Percentiles rank a stretch among this genome's conserved stretches.
phyloP scores from a whole-genome alignment of 2,888 invertebrate species.

The Hetaerina titia region DNA sequence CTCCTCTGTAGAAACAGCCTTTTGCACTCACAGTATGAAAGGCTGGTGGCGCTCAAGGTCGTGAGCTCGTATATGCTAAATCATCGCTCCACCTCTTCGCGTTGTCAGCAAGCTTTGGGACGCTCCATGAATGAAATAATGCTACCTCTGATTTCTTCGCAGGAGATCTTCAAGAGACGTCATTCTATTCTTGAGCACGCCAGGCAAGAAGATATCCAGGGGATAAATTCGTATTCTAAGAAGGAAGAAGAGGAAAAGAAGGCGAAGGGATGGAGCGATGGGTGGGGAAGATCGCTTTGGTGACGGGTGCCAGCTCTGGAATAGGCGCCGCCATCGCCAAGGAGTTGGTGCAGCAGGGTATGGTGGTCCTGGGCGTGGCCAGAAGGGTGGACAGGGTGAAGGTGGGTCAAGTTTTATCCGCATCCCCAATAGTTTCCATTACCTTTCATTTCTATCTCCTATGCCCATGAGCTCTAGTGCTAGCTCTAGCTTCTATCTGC shows the following conservation, averaged over 20 bases:
- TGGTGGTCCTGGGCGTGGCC: conserved; percentile 57
- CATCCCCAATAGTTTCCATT: too few relatives aligned
- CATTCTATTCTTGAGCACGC: background rate
- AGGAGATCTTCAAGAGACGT: background rate
- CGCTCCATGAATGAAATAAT: background rate
- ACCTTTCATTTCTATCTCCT: too few relatives aligned
- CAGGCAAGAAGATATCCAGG: background rate
- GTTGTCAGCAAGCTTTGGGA: background rate
- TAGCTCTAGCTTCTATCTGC: too few relatives aligned
- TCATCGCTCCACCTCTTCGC: background rate
- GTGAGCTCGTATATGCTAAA: background rate
- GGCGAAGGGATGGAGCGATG: conserved; percentile 57
- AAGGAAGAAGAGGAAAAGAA: background rate
- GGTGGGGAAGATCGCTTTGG: conserved; percentile 32
- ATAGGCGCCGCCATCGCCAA: conserved; percentile 49
- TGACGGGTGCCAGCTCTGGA: conserved; percentile 54
- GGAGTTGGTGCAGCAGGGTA: conserved; percentile 13
- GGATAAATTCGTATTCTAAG: background rate
- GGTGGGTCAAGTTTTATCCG: background rate
- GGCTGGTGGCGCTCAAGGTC: background rate
- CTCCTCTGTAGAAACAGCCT: too few relatives aligned
- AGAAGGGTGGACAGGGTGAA: conserved; percentile 40
- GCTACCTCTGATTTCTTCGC: background rate
- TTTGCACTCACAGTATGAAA: too few relatives aligned
- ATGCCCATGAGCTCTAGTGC: too few relatives aligned